Percentiles rank a stretch among this genome's conserved stretches.
phyloP scores from a whole-genome alignment of 1,140 invertebrate species.

The Atta texana region DNA sequence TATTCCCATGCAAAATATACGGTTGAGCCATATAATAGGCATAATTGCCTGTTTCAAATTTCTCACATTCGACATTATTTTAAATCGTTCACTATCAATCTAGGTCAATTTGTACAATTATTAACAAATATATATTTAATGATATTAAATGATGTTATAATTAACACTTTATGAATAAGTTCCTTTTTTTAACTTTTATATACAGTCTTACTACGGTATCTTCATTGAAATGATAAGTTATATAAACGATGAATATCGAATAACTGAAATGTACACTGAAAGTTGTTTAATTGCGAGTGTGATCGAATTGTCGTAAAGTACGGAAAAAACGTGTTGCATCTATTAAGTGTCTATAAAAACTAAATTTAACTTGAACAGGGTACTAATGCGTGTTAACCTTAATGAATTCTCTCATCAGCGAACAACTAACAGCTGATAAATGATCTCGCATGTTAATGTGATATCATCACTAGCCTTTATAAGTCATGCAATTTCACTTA shows the following conservation, averaged over 20 bases:
- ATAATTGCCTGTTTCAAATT: neutral
- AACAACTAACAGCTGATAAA: conserved; percentile 40
- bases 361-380: conserved; percentile 4
- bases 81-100: neutral
- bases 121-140: neutral
- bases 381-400: conserved; percentile 9
- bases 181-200: neutral
- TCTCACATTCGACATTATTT: neutral
- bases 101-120: neutral
- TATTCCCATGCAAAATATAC: conserved; percentile 44
- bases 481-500: conserved; percentile 48
- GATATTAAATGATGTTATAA: neutral
- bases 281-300: neutral
- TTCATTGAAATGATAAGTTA: neutral
- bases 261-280: neutral
- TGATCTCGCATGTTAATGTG: conserved; percentile 20
- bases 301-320: neutral
- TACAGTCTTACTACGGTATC: neutral
- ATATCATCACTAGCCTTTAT: neutral
- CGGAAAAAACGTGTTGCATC: conserved; percentile 10
- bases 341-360: neutral
- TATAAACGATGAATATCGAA: neutral
- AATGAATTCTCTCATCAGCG: conserved; percentile 12
- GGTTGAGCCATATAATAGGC: conserved; percentile 39
- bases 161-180: neutral